These are phyloP conservation scores for Anguilla anguilla DNA, from an alignment of 2,797 vertebrate species.

Conservation along the genomic window DNA sequence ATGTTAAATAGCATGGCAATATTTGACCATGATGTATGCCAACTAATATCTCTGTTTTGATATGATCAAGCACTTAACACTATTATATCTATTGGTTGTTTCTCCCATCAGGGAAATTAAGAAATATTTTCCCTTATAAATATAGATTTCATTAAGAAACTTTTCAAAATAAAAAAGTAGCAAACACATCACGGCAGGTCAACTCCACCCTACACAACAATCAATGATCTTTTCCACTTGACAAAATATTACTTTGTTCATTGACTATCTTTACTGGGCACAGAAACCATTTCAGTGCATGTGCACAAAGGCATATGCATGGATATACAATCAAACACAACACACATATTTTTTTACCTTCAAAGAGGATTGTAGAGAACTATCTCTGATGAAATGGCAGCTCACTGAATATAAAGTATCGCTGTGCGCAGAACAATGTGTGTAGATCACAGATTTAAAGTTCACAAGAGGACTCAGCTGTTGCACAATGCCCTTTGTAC, in stretches of 20 bases:
- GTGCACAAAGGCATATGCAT: neutral
- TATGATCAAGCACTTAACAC: neutral
- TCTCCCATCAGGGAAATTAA: neutral
- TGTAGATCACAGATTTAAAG: neutral
- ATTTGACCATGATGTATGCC: neutral
- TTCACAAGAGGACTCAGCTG: neutral
- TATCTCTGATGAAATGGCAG: neutral
- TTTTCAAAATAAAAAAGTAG: neutral
- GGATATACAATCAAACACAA: neutral
- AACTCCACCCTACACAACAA: neutral
- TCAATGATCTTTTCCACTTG: neutral
- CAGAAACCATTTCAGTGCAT: neutral
- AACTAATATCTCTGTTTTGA: neutral
- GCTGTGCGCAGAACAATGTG: neutral
- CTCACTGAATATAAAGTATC: neutral
- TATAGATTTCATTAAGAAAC: neutral
- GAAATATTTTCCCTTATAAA: neutral
- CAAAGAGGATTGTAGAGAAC: neutral
- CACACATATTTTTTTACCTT: constrained; percentile 14
- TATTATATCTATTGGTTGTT: neutral
- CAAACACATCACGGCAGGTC: neutral
- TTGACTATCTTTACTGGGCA: neutral
- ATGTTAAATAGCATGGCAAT: neutral
- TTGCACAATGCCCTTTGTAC: constrained; percentile 38
- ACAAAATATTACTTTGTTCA: neutral